These are phyloP conservation scores for Cyclophora punctaria DNA, from an alignment of 2,888 invertebrate species.

Conservation along the genomic window DNA sequence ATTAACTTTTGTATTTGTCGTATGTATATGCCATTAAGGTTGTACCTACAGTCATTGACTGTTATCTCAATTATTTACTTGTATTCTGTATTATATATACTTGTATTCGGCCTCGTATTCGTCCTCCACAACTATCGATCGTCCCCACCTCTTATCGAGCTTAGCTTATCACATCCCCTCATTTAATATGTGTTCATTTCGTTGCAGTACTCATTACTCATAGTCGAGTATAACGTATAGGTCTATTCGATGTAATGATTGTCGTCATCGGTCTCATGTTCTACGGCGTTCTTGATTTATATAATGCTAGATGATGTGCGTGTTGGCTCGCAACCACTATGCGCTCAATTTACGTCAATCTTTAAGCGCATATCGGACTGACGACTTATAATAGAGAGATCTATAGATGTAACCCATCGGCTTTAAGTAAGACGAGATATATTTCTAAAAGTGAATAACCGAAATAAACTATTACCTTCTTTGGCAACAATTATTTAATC, in stretches of 20 bases:
- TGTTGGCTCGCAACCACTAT: slow-evolving; percentile 36
- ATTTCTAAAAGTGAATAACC: too few relatives aligned
- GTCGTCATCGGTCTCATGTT: slow-evolving; percentile 15
- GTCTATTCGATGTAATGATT: slow-evolving; percentile 19
- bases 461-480: too few relatives aligned
- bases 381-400: slow-evolving; percentile 35
- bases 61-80: too few relatives aligned
- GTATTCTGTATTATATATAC: too few relatives aligned
- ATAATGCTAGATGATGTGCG: slow-evolving; percentile 28
- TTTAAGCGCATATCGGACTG: slow-evolving; percentile 37
- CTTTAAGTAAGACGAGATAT: too few relatives aligned
- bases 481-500: too few relatives aligned
- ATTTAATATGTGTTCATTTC: slow-evolving; percentile 4
- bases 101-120: too few relatives aligned
- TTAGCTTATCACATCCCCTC: slow-evolving; percentile 21
- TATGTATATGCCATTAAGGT: too few relatives aligned
- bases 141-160: not conserved
- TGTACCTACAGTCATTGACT: too few relatives aligned
- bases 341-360: slow-evolving; percentile 48
- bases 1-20: too few relatives aligned
- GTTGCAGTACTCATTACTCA: too few relatives aligned
- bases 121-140: slow-evolving; percentile 14
- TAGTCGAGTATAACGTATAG: not conserved
- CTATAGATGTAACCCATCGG: too few relatives aligned
- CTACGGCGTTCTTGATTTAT: slow-evolving; percentile 21